These are phyloP conservation scores for Actinia equina DNA, from an alignment of 64 coral and sea anemone species.

Conservation along the genomic window DNA sequence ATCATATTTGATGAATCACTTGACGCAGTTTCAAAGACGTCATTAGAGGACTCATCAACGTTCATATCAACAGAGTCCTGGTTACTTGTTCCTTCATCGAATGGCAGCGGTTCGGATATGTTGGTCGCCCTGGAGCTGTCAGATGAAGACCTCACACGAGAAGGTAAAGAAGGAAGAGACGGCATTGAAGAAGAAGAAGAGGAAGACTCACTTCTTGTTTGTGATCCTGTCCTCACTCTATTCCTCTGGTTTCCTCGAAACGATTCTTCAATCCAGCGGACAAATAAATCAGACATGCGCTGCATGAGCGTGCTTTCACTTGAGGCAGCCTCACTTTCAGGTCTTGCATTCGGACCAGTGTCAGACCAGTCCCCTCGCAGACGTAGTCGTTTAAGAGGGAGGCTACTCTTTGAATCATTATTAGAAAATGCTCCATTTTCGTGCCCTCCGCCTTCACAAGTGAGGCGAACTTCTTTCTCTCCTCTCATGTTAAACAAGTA, in stretches of 20 bases:
- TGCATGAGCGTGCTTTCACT: slow-evolving; percentile 80
- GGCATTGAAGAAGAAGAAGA: slow-evolving; percentile 26
- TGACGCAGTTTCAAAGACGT: not conserved
- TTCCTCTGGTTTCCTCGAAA: slow-evolving; percentile 74
- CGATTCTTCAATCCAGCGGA: slow-evolving; percentile 94
- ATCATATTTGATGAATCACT: not conserved
- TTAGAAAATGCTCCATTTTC: slow-evolving; percentile 50
- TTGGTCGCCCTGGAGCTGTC: not conserved
- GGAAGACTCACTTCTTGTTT: not conserved
- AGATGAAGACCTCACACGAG: not conserved
- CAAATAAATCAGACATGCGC: slow-evolving; percentile 91
- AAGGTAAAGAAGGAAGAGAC: slow-evolving; percentile 9
- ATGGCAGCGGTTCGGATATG: not conserved
- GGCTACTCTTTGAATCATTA: slow-evolving; percentile 49
- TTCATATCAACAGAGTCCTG: slow-evolving; percentile 3
- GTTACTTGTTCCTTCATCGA: slow-evolving; percentile 19
- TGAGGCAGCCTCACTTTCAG: slow-evolving; percentile 82
- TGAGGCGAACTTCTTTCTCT: slow-evolving; percentile 12
- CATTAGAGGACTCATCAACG: not conserved
- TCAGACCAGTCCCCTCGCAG: slow-evolving; percentile 96
- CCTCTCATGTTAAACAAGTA: slow-evolving; percentile 75
- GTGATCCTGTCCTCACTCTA: slow-evolving; percentile 8
- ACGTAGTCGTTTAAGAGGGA: slow-evolving; percentile 78
- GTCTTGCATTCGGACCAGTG: slow-evolving; percentile 93
- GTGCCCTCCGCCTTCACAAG: slow-evolving; percentile 4